Evolutionary conservation across 2,113 vertebrate genomes (phyloP).

Genomic region (Chloebia gouldiae): DNA sequence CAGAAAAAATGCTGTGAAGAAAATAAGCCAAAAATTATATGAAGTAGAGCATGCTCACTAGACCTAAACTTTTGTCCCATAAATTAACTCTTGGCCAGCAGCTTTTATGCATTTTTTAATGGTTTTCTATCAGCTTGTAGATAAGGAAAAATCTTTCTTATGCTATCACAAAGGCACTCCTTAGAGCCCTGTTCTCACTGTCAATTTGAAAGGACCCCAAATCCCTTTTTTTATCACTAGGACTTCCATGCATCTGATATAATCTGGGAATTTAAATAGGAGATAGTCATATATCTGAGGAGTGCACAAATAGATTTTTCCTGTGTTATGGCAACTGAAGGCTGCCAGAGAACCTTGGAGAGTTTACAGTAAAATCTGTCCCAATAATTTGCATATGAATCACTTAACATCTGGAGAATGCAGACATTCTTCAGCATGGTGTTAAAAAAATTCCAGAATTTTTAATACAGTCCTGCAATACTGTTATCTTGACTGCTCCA

Average conservation of each 20-base stretch:
- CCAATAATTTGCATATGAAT: neutral
- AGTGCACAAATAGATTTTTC: neutral
- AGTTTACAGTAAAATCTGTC: neutral
- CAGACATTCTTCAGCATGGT: neutral
- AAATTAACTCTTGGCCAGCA: neutral
- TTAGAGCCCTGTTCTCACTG: neutral
- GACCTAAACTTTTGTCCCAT: neutral
- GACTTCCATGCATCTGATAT: neutral
- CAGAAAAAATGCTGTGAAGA: neutral
- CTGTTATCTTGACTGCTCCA: neutral
- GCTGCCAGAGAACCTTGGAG: neutral
- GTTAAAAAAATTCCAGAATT: neutral
- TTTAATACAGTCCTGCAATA: neutral
- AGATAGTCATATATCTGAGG: neutral
- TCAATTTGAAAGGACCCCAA: neutral
- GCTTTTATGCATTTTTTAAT: neutral
- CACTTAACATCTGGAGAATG: neutral
- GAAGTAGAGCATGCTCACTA: neutral
- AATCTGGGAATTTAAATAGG: neutral
- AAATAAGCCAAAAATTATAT: neutral
- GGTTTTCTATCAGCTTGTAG: neutral
- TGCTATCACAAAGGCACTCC: neutral
- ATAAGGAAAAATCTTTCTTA: neutral
- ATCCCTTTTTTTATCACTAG: neutral
- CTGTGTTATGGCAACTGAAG: accelerated